Evolutionary conservation across 2,888 invertebrate genomes (phyloP).

Genomic region (Cremastinae sp.): DNA sequence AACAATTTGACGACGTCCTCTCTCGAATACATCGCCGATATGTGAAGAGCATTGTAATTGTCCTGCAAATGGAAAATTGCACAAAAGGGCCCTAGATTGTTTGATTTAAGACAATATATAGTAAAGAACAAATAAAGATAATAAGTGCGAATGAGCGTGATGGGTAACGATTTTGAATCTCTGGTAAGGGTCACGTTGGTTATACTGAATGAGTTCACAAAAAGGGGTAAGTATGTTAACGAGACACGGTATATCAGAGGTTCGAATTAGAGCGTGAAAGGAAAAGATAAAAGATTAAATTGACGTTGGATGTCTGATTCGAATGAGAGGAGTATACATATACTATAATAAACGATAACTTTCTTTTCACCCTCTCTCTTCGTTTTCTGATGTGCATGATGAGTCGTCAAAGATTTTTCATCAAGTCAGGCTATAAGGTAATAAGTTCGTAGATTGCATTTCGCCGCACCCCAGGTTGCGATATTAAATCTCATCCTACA

Average conservation of each 20-base stretch:
- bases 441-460: constrained; percentile 68
- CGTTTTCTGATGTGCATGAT: too few relatives aligned
- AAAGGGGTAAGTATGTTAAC: constrained; percentile 22
- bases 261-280: constrained; percentile 32
- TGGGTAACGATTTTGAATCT: too few relatives aligned
- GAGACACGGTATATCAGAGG: constrained; percentile 37
- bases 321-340: constrained; percentile 41
- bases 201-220: constrained; percentile 5
- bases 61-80: constrained; percentile 85
- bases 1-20: constrained; percentile 97
- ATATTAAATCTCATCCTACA: constrained; percentile 59
- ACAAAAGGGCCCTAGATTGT: constrained; percentile 2
- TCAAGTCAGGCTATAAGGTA: constrained; percentile 65
- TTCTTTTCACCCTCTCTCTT: too few relatives aligned
- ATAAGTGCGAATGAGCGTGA: constrained; percentile 38
- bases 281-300: constrained; percentile 45
- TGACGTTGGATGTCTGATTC: constrained; percentile 50
- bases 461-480: constrained; percentile 71
- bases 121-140: too few relatives aligned
- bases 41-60: constrained; percentile 96
- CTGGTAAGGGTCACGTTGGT: constrained; percentile 53
- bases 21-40: constrained; percentile 95
- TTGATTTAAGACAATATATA: too few relatives aligned
- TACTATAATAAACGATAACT: constrained; percentile 34
- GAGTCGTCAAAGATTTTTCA: constrained; percentile 44